Evolutionary conservation across 1,140 invertebrate species (phyloP).

Genomic region (Pseudomyrmex pallidus): DNA sequence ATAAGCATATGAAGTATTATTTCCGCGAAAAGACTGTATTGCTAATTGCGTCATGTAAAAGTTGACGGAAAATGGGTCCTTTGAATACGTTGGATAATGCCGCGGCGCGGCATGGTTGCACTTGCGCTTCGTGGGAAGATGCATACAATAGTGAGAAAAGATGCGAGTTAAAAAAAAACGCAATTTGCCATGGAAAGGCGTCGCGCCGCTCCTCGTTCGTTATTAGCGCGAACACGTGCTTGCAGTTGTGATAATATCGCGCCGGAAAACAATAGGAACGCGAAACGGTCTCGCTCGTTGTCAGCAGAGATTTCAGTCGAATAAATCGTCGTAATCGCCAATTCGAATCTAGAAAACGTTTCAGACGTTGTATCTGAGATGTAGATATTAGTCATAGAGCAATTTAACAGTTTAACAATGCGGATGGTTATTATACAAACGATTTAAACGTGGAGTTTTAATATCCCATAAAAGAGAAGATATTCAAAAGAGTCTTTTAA

Average conservation of each 20-base stretch:
- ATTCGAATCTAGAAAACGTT: background rate
- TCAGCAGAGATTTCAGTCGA: background rate
- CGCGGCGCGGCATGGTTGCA: constrained; percentile 30
- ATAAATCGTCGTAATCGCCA: constrained; percentile 23
- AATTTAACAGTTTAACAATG: too few species aligned
- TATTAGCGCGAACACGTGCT: constrained; percentile 53
- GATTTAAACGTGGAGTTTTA: too few species aligned
- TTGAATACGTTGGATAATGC: constrained; percentile 34
- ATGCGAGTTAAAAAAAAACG: constrained; percentile 18
- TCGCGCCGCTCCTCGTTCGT: background rate
- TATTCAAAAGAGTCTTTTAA: too few species aligned
- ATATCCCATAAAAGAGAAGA: too few species aligned
- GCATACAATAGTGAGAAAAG: constrained; percentile 59
- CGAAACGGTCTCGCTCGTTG: constrained; percentile 11
- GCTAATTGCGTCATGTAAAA: constrained; percentile 35
- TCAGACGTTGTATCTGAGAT: too few species aligned
- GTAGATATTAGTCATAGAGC: too few species aligned
- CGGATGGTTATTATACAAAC: too few species aligned
- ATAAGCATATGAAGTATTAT: background rate
- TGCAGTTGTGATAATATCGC: constrained; percentile 34
- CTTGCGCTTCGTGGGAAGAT: constrained; percentile 51
- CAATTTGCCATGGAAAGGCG: constrained; percentile 30
- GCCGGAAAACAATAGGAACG: constrained; percentile 11
- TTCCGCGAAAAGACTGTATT: background rate
- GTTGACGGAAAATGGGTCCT: constrained; percentile 18